Evolutionary conservation across 1,140 invertebrate species (phyloP).

Genomic region (Zeugodacus cucurbitae): DNA sequence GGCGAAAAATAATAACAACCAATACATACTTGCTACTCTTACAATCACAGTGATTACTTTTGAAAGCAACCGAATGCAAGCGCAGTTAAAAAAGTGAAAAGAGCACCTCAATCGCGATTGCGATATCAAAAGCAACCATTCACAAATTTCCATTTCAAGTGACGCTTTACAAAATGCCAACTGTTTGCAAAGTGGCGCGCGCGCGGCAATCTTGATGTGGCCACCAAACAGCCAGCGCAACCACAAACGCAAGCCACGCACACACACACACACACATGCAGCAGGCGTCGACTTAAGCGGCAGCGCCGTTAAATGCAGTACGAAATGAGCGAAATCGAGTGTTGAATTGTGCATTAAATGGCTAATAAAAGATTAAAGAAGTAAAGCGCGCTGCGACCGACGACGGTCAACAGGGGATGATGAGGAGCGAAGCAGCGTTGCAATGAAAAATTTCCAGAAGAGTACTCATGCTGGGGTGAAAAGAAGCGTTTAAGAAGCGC

Average conservation of each 20-base stretch:
- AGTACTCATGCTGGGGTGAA: neutral
- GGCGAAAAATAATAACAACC: too few species aligned
- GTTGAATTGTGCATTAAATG: slow-evolving; percentile 31
- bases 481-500: neutral
- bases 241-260: neutral
- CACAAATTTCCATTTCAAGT: slow-evolving; percentile 8
- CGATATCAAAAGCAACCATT: neutral
- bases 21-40: too few species aligned
- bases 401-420: neutral
- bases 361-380: slow-evolving; percentile 37
- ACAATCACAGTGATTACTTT: too few species aligned
- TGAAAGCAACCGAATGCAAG: neutral
- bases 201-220: neutral
- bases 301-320: neutral
- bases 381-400: neutral
- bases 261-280: neutral
- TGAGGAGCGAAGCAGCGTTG: neutral
- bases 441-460: neutral
- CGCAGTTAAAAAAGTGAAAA: neutral
- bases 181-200: neutral
- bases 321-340: slow-evolving; percentile 21
- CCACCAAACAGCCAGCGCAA: neutral
- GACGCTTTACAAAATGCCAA: slow-evolving; percentile 26
- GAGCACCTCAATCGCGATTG: neutral
- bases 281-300: neutral